Conservation (phyloP, 2,888 invertebrate species). For the Pseudococcus viburni region DNA sequence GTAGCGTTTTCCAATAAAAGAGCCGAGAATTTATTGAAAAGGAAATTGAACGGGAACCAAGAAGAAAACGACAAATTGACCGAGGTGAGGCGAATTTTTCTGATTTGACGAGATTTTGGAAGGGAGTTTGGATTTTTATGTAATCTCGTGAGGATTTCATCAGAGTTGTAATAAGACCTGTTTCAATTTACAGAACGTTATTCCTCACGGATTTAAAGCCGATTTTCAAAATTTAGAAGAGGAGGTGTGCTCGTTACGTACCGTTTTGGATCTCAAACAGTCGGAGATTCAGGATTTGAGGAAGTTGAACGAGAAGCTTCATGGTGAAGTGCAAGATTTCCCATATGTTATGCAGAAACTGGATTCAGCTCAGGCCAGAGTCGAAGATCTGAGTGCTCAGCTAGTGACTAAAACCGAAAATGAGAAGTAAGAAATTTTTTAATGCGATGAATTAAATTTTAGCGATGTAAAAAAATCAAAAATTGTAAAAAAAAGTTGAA, state of each 20-base stretch:
- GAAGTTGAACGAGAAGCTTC: constrained; percentile 79
- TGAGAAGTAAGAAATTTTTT: constrained; percentile 77
- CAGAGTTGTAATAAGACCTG: background rate
- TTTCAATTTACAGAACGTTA: constrained; percentile 38
- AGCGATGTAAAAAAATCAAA: no score
- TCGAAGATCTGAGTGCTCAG: constrained; percentile 88
- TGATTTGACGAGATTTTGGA: no score
- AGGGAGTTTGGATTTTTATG: background rate
- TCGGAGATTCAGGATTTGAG: constrained; percentile 86
- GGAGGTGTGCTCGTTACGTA: constrained; percentile 86
- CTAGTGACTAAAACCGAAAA: constrained; percentile 79
- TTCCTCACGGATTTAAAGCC: constrained; percentile 62
- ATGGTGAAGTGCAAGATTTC: constrained; percentile 82
- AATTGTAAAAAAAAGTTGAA: background rate
- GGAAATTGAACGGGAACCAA: constrained; percentile 26
- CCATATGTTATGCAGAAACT: constrained; percentile 81
- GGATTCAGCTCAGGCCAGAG: constrained; percentile 84
- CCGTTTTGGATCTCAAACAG: constrained; percentile 90
- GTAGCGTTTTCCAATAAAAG: constrained; percentile 52
- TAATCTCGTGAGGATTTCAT: background rate
- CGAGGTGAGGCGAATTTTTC: constrained; percentile 7
- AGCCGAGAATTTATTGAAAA: constrained; percentile 43
- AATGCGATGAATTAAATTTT: no score
- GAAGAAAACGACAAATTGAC: constrained; percentile 60
- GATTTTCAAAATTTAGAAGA: constrained; percentile 74